Conservation (phyloP, 2,113 vertebrate species). For the Spheniscus mendiculus region DNA sequence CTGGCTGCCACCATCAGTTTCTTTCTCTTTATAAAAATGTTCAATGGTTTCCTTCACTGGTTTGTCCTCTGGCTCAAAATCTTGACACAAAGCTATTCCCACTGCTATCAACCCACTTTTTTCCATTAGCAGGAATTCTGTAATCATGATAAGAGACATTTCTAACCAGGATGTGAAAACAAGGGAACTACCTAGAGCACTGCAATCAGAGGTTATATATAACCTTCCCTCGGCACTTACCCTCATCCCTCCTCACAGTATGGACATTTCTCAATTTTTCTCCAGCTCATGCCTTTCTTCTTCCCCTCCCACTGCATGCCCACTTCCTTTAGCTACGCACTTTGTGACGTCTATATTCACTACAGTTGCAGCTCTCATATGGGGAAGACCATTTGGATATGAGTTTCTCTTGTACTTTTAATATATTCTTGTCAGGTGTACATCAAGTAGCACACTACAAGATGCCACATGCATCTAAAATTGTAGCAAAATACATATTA, state of each 20-base stretch:
- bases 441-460: not conserved
- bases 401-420: not conserved
- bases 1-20: constrained; percentile 29
- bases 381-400: not conserved
- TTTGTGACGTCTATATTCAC: not conserved
- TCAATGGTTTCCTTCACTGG: not conserved
- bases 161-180: not conserved
- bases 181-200: not conserved
- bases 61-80: not conserved
- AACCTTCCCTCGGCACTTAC: not conserved
- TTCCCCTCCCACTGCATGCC: not conserved
- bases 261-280: not conserved
- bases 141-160: not conserved
- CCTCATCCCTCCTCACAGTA: not conserved
- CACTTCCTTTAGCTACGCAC: not conserved
- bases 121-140: not conserved
- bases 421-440: not conserved
- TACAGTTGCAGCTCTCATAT: not conserved
- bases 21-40: not conserved
- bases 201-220: not conserved
- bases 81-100: not conserved
- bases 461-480: not conserved
- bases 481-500: not conserved
- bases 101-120: not conserved
- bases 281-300: not conserved